Conservation (phyloP, 1,140 invertebrate species). For the Portunus trituberculatus region DNA sequence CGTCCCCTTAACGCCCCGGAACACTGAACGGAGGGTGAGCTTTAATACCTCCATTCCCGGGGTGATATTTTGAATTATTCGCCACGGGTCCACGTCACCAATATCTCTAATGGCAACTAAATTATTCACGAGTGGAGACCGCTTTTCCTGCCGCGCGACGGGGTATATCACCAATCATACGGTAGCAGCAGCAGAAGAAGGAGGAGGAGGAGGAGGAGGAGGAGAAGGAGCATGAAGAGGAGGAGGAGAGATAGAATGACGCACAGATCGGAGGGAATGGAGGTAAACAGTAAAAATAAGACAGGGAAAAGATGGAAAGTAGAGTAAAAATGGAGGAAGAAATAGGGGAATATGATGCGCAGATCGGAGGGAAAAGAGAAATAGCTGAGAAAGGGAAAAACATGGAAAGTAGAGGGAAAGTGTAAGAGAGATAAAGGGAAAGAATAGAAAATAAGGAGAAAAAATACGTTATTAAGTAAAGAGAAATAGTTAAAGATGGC, state of each 20-base stretch:
- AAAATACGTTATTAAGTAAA: no score
- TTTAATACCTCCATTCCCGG: neutral
- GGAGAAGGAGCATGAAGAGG: neutral
- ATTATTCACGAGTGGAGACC: neutral
- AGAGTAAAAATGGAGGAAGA: neutral
- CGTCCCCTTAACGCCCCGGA: no score
- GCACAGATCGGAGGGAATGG: neutral
- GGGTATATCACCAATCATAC: neutral
- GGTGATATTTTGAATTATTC: slow-evolving; percentile 15
- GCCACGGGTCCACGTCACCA: neutral
- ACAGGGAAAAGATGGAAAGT: neutral
- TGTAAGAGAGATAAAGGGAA: no score
- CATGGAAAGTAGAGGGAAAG: no score
- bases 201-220: neutral
- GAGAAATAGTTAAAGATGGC: no score
- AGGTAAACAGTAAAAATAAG: neutral
- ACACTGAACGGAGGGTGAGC: neutral
- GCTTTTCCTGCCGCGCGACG: neutral
- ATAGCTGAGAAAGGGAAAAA: no score
- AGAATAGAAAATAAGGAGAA: no score
- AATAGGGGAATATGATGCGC: neutral
- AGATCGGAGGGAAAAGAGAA: no score
- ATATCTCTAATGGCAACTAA: slow-evolving; percentile 13
- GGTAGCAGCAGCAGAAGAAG: neutral
- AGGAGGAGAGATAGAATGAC: neutral